Evolutionary conservation across 2,888 invertebrate species (phyloP), one percentile per base, ranked within the genome.

Genomic region (Ectemnius continuus): DNA sequence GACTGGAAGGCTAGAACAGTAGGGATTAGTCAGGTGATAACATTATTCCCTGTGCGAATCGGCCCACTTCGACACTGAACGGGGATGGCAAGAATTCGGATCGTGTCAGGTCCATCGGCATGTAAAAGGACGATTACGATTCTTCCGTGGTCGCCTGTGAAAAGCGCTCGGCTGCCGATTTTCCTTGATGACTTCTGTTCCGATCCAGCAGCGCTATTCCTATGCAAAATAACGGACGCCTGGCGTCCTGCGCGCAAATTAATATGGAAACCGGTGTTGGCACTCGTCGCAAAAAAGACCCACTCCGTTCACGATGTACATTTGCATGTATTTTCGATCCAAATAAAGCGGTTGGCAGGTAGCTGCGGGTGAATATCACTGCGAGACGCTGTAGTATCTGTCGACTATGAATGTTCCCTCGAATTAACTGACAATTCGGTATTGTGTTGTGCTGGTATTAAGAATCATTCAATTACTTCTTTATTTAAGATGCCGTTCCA

Each of bases 191-290:
- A 69, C 69, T 71, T 70, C 70, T 73, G 64, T 60, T 59, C 70
- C 57, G 67, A 67, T 70, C 74, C 46, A 45, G 46, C 62, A 59
- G 36, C 8, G 52, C 79, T 70, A 81, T 76, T 78, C 79, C 72
- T 70, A 81, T 76, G 81, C 79, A 79, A 79, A 81, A 67, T 73
- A 76, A 78, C 59, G 68, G 59, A 57, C 59, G 59, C 46, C 26
- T 59, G 52, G 36, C 57, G 68, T 70, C 66, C 26, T 61, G 65
- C 67, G 64, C 62, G 70, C 52, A 75, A 81, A 81, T 81, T 81
- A 81, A 81, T 81, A 79, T 62, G 75, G 61, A 59, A 62, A 66
- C 67, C 56, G 48, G 67, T 47, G 68, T 61, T 70, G 70, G 73
- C 66, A 59, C 73, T 70, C 47, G 23, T 6, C 18, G 18, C 65